These are phyloP conservation scores for Antechinus stuartii DNA, from an alignment of 2,113 vertebrate species.

Conservation along the genomic window DNA sequence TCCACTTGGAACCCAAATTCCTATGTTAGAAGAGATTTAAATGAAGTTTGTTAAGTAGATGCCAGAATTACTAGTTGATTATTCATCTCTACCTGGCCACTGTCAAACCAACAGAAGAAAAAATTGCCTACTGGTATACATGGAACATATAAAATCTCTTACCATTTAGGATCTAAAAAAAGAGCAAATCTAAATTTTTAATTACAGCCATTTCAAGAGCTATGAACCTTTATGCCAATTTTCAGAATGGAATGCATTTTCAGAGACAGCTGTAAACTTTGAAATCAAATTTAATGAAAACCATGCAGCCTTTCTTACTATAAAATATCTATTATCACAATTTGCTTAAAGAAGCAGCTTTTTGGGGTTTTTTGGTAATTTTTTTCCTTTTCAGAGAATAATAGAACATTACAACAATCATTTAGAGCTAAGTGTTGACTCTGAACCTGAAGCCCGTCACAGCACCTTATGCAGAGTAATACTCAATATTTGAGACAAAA, in stretches of 20 bases:
- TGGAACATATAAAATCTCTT: neutral
- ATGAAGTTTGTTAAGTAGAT: neutral
- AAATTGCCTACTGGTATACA: neutral
- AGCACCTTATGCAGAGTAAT: neutral
- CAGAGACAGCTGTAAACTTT: neutral
- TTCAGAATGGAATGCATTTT: neutral
- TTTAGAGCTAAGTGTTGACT: neutral
- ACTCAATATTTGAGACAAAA: neutral
- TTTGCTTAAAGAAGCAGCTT: neutral
- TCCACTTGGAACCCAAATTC: accelerated
- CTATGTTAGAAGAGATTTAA: neutral
- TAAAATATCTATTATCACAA: neutral
- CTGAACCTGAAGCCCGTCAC: neutral
- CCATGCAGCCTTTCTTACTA: neutral
- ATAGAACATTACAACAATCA: neutral
- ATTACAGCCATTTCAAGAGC: neutral
- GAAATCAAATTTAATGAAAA: slow-evolving; percentile 9
- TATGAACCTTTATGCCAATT: neutral
- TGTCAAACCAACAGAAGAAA: neutral
- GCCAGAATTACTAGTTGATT: neutral
- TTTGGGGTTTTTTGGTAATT: neutral
- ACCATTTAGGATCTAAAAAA: neutral
- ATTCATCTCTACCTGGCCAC: neutral
- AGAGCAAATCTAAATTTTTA: neutral
- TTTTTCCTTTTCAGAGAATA: neutral